Conservation (phyloP, 2,888 invertebrate genomes). For the Melinopterus prodromus region DNA sequence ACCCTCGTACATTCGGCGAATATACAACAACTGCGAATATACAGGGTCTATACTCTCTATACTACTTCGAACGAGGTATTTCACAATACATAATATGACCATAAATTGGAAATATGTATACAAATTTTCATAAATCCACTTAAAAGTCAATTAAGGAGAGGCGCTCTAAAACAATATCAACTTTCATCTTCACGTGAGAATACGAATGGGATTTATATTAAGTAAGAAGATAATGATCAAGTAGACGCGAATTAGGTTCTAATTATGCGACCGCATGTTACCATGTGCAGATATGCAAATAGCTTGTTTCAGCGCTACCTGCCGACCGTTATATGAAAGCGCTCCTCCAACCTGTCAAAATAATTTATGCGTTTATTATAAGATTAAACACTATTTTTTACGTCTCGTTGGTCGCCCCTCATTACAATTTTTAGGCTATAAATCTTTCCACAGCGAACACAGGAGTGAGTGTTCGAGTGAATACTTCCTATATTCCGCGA, state of each 20-base stretch:
- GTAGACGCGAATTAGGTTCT: neutral
- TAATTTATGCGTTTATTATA: slow-evolving; percentile 30
- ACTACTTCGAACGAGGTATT: too few relatives aligned
- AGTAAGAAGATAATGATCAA: neutral
- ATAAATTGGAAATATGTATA: neutral
- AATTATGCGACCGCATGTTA: neutral
- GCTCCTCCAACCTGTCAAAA: slow-evolving; percentile 24
- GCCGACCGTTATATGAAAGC: slow-evolving; percentile 5
- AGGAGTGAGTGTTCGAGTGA: neutral
- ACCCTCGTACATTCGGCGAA: neutral
- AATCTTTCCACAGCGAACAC: slow-evolving; percentile 25
- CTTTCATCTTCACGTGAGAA: too few relatives aligned
- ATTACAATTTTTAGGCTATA: slow-evolving; percentile 34
- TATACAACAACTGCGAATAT: neutral
- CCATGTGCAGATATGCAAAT: slow-evolving; percentile 4
- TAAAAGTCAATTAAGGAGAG: neutral
- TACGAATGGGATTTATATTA: too few relatives aligned
- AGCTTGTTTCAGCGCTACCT: neutral
- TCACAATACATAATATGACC: neutral
- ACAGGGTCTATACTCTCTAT: neutral
- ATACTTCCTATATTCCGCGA: neutral
- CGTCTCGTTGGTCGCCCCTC: slow-evolving; percentile 34
- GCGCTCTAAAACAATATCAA: too few relatives aligned
- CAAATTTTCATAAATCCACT: neutral
- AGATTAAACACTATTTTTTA: slow-evolving; percentile 33